A percentile compares a stretch with the other conserved stretches of the same genome.
Conservation (phyloP, 1,140 invertebrate species). For the Nomia melanderi region DNA sequence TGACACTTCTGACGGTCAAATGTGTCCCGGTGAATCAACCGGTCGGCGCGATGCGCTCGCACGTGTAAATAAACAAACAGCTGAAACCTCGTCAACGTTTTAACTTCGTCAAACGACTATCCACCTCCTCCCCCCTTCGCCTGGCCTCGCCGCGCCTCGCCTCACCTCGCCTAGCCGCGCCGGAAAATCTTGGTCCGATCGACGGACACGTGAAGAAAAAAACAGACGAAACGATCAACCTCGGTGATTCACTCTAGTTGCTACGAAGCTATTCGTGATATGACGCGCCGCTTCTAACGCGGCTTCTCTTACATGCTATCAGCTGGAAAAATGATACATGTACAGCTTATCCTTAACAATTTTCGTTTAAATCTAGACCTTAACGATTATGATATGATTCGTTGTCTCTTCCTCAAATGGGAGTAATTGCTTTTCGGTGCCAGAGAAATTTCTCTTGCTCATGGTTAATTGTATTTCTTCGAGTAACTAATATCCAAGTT, state of each 20-base stretch:
- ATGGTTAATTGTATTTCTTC: too few relatives aligned
- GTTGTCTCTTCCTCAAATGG: too few relatives aligned
- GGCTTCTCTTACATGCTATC: not conserved
- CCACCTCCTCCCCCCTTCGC: too few relatives aligned
- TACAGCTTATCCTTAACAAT: not conserved
- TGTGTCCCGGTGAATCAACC: constrained; percentile 49
- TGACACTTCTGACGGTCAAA: constrained; percentile 44
- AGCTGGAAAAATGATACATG: not conserved
- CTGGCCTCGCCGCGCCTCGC: not conserved
- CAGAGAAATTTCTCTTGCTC: too few relatives aligned
- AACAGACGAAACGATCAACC: not conserved
- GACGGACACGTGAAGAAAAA: not conserved
- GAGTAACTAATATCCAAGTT: not conserved
- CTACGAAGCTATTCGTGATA: not conserved
- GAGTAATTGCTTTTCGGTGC: too few relatives aligned
- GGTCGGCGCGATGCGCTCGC: constrained; percentile 29
- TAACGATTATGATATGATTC: not conserved
- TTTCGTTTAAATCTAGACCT: too few relatives aligned
- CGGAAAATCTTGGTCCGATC: not conserved
- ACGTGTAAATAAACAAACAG: constrained; percentile 39
- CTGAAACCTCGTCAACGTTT: not conserved
- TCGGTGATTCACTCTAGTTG: constrained; percentile 15
- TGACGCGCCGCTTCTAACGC: not conserved
- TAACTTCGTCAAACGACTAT: not conserved
- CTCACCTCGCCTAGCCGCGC: too few relatives aligned